Evolutionary conservation across 2,888 invertebrate genomes (phyloP).

Genomic region (Anthrax anthrax): DNA sequence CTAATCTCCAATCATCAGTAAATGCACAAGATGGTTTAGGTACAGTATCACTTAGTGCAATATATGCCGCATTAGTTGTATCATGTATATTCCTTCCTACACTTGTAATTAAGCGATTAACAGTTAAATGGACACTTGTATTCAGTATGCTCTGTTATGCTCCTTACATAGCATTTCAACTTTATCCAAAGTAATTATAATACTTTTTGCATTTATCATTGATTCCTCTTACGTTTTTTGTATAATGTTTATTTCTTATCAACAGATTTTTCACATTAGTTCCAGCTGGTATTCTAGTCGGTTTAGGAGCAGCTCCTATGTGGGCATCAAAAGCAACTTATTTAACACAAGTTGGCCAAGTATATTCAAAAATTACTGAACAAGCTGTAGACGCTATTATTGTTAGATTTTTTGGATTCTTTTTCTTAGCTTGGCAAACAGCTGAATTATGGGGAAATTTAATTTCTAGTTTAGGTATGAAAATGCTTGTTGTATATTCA

Average conservation of each 20-base stretch:
- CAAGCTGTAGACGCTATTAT: slow-evolving; percentile 84
- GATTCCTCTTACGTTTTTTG: background rate
- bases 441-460: slow-evolving; percentile 95
- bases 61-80: slow-evolving; percentile 84
- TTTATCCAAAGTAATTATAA: slow-evolving; percentile 52
- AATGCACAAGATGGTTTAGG: slow-evolving; percentile 82
- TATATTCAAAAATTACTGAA: slow-evolving; percentile 76
- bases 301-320: slow-evolving; percentile 90
- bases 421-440: slow-evolving; percentile 95
- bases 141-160: slow-evolving; percentile 86
- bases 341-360: slow-evolving; percentile 83
- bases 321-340: slow-evolving; percentile 99
- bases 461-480: slow-evolving; percentile 61
- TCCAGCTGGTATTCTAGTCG: slow-evolving; percentile 84
- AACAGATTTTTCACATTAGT: slow-evolving; percentile 71
- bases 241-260: slow-evolving; percentile 17
- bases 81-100: slow-evolving; percentile 94
- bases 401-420: slow-evolving; percentile 94
- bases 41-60: slow-evolving; percentile 74
- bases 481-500: background rate
- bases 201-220: background rate
- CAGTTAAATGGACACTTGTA: slow-evolving; percentile 93
- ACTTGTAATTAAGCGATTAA: slow-evolving; percentile 79
- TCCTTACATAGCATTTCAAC: slow-evolving; percentile 87
- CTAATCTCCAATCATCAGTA: slow-evolving; percentile 85